phyloP scores from a whole-genome alignment of 1,140 invertebrate genomes.

The Papilio machaon region DNA sequence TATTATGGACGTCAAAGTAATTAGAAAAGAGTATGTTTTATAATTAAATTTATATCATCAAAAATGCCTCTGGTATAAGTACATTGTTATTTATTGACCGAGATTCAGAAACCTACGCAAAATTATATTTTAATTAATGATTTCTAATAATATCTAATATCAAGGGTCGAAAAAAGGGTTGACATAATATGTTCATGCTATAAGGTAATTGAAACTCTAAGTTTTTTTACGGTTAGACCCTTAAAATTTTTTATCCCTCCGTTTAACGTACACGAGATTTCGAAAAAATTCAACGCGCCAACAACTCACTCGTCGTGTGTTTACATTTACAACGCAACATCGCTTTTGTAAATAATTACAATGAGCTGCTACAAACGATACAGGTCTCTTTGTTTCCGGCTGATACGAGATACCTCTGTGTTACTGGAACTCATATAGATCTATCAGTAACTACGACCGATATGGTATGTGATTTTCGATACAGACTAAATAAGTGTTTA shows the following conservation, averaged over 20 bases:
- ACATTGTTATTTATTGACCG: too few relatives aligned
- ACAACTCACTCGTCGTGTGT: conserved; percentile 31
- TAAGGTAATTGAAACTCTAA: too few relatives aligned
- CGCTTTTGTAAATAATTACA: conserved; percentile 30
- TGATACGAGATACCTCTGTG: conserved; percentile 22
- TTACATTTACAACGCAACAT: conserved; percentile 25
- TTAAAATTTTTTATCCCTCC: background rate
- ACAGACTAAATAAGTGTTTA: background rate
- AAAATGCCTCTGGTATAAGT: too few relatives aligned
- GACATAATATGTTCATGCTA: too few relatives aligned
- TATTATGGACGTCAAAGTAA: too few relatives aligned
- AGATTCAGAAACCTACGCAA: too few relatives aligned
- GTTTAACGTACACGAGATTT: background rate
- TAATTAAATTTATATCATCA: too few relatives aligned
- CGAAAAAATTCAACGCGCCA: background rate
- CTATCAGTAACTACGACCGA: background rate
- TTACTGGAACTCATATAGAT: conserved; percentile 2
- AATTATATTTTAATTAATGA: too few relatives aligned
- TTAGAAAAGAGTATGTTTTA: too few relatives aligned
- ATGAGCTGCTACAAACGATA: conserved; percentile 20
- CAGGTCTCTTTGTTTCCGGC: conserved; percentile 31
- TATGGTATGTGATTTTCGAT: background rate
- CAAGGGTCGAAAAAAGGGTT: too few relatives aligned
- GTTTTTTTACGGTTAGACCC: too few relatives aligned
- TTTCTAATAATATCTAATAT: too few relatives aligned